Percentiles rank a stretch among this genome's conserved stretches.
Evolutionary conservation across 2,888 invertebrate genomes (phyloP).

Genomic region (Agrotis clavis): DNA sequence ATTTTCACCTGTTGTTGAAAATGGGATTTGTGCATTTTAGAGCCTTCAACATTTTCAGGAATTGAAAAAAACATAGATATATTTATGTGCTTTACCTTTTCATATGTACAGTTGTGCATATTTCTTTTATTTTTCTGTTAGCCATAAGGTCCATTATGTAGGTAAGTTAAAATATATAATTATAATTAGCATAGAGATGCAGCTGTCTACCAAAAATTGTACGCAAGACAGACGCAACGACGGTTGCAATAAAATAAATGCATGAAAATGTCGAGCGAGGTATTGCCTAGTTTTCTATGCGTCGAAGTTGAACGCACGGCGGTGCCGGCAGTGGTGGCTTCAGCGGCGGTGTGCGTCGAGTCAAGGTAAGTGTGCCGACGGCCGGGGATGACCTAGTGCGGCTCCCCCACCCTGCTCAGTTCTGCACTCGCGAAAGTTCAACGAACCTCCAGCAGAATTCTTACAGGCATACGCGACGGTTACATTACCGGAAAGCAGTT

Average conservation of each 20-base stretch:
- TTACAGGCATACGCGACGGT: conserved; percentile 89
- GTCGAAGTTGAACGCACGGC: conserved; percentile 75
- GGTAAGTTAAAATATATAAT: too few species aligned
- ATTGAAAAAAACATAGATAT: background rate
- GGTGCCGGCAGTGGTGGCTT: conserved; percentile 67
- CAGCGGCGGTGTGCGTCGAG: conserved; percentile 81
- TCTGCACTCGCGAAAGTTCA: conserved; percentile 91
- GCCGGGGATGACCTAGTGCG: conserved; percentile 89
- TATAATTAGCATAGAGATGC: background rate
- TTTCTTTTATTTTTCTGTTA: too few species aligned
- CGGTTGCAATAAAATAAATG: conserved; percentile 70
- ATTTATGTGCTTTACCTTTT: background rate
- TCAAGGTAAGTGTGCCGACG: conserved; percentile 91
- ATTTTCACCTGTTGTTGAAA: background rate
- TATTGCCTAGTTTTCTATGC: conserved; percentile 87
- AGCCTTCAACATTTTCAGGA: background rate
- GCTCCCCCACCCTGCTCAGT: conserved; percentile 87
- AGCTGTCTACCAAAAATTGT: conserved; percentile 13
- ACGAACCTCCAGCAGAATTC: conserved; percentile 89
- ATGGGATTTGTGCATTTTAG: background rate
- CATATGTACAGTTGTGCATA: too few species aligned
- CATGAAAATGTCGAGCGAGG: conserved; percentile 74
- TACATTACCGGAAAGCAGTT: conserved; percentile 90
- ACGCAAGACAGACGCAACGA: conserved; percentile 53
- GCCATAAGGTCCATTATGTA: too few species aligned